Conservation (phyloP, 2,888 invertebrate species). For the Apantesis nais region DNA sequence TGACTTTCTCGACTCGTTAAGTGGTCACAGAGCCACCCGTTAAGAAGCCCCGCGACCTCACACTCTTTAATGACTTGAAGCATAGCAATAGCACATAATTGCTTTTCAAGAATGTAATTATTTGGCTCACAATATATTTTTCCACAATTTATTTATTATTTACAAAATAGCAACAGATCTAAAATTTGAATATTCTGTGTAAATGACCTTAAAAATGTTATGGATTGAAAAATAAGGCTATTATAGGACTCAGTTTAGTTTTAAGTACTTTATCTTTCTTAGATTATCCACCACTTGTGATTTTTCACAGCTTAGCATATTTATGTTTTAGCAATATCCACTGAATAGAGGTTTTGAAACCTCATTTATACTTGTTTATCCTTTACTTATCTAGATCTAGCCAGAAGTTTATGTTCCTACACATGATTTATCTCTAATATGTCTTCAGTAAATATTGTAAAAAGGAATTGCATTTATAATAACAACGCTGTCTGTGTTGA, state of each 20-base stretch:
- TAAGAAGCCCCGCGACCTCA: no score
- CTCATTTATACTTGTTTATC: neutral
- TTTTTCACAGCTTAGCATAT: neutral
- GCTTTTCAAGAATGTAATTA: slow-evolving; percentile 7
- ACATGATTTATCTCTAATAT: neutral
- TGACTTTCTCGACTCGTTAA: neutral
- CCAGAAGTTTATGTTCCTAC: neutral
- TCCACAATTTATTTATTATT: no score
- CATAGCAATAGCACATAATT: slow-evolving; percentile 1
- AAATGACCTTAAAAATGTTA: slow-evolving; percentile 6
- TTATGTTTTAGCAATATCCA: neutral
- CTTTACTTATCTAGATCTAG: neutral
- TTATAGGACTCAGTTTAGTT: neutral
- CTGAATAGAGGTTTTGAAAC: neutral
- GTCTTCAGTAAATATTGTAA: no score
- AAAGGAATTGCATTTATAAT: no score
- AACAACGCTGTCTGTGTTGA: no score
- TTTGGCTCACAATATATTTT: slow-evolving; percentile 9
- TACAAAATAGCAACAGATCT: no score
- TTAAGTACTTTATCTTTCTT: neutral
- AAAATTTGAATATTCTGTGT: no score
- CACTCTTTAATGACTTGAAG: no score
- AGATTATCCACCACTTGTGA: neutral
- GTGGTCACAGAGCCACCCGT: no score
- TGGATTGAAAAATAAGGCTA: slow-evolving; percentile 15